A percentile compares a stretch with the other conserved stretches of the same genome.
Evolutionary conservation across 2,888 invertebrate genomes (phyloP).

Genomic region (Scaptomyza tumidula): DNA sequence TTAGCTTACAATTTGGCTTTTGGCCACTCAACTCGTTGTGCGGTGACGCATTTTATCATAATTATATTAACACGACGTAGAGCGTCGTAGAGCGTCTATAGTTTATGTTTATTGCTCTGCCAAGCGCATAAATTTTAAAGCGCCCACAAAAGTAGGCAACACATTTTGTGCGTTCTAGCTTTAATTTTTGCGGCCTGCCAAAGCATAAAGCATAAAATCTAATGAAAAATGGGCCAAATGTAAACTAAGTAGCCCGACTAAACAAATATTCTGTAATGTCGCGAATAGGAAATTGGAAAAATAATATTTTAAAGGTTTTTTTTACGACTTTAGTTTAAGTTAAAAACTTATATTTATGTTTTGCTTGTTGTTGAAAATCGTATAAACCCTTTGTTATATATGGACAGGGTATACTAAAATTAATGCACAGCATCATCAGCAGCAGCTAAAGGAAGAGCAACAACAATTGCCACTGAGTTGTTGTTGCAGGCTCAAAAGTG

Average conservation of each 20-base stretch:
- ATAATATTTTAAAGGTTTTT: background rate
- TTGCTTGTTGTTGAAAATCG: background rate
- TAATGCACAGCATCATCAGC: slow-evolving; percentile 22
- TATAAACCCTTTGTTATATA: background rate
- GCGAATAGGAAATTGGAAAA: background rate
- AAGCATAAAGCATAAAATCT: background rate
- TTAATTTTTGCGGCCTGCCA: slow-evolving; percentile 21
- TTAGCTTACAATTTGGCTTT: slow-evolving; percentile 60
- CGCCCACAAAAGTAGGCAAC: slow-evolving; percentile 58
- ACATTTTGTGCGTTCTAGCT: slow-evolving; percentile 20
- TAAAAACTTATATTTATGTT: background rate
- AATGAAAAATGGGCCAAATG: background rate
- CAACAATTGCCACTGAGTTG: slow-evolving; percentile 25
- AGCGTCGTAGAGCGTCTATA: slow-evolving; percentile 25
- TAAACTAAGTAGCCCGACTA: background rate
- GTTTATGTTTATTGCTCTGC: slow-evolving; percentile 27
- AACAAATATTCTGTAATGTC: background rate
- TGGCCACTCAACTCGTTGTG: slow-evolving; percentile 75
- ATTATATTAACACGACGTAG: slow-evolving; percentile 76
- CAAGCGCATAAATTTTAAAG: slow-evolving; percentile 57
- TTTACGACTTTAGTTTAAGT: too few relatives aligned
- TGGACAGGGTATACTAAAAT: slow-evolving; percentile 20
- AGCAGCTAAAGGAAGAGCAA: slow-evolving; percentile 27
- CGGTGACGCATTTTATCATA: slow-evolving; percentile 78
- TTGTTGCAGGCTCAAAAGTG: slow-evolving; percentile 56